phyloP scores from a whole-genome alignment of 2,888 invertebrate species.

The Odiellus spinosus region DNA sequence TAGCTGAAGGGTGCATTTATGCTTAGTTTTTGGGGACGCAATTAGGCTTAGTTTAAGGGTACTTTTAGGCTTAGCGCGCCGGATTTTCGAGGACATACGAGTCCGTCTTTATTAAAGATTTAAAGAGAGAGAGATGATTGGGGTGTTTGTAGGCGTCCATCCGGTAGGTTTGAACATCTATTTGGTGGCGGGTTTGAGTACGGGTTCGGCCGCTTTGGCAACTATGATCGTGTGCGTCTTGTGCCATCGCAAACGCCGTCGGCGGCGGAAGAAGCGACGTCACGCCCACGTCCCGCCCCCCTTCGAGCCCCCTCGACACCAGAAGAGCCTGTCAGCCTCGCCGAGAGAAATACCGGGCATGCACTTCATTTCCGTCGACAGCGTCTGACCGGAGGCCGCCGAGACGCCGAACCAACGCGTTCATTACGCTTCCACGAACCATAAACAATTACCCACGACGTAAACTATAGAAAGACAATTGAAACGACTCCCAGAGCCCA shows the following conservation, averaged over 20 bases:
- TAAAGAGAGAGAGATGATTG: too few relatives aligned
- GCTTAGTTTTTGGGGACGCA: too few relatives aligned
- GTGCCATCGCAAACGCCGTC: slow-evolving; percentile 35
- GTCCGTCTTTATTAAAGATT: too few relatives aligned
- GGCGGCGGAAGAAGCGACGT: slow-evolving; percentile 17
- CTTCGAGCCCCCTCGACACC: slow-evolving; percentile 3
- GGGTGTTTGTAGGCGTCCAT: slow-evolving; percentile 11
- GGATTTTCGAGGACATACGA: too few relatives aligned
- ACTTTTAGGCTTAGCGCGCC: too few relatives aligned
- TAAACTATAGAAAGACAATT: too few relatives aligned
- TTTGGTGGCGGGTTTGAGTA: slow-evolving; percentile 37
- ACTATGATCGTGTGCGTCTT: slow-evolving; percentile 36
- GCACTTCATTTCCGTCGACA: background rate
- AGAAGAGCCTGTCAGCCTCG: background rate
- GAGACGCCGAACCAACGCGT: too few relatives aligned
- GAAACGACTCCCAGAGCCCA: too few relatives aligned
- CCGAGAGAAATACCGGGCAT: slow-evolving; percentile 6
- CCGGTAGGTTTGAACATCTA: slow-evolving; percentile 36
- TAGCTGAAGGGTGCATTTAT: too few relatives aligned
- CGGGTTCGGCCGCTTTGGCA: slow-evolving; percentile 35
- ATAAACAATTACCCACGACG: too few relatives aligned
- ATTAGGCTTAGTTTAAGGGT: too few relatives aligned
- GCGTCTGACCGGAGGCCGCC: background rate
- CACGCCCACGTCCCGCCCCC: background rate
- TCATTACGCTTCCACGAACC: too few relatives aligned